Evolutionary conservation across 1,140 invertebrate species (phyloP), one percentile per base, ranked within the genome.

Genomic region (Drosophila chauvacae): DNA sequence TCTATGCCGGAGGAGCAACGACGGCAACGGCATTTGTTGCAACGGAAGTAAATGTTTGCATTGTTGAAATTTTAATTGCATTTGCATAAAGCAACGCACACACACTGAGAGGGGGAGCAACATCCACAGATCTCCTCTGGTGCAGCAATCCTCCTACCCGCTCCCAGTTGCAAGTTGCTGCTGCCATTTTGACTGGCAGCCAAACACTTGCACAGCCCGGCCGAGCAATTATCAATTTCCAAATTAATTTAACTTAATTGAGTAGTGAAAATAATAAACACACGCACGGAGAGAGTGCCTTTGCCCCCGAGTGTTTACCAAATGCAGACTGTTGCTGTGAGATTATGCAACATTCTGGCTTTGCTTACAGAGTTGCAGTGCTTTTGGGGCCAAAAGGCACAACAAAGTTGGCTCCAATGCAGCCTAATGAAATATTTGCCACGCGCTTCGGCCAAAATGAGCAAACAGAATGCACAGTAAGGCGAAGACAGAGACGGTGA

Each of bases 41-140:
- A 84, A 88, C 87, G 88, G 87, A 91, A 87, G 87, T 91, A 91
- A 91, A 91, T 91, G 88, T 91, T 91, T 91, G 88, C 87, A 87
- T 91, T 91, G 87, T 91, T 91, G 83, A 87, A 91, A 91, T 91
- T 91, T 91, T 91, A 91, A 91, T 91, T 91, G 87, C 87, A 91
- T 91, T 91, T 91, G 81, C 87, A 91, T 91, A 91, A 91, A 90
- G 85, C 75, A 73, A 78, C 48, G 73, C 65, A 69, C 23, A 63
- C 76, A 65, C 57, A 48, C 7, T 9, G 30, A 14, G n/a, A 39
- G 48, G 45, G 41, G 28, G 50, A 35, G 60, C 20, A 66, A 16
- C 42, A 33, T 53, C 35, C 60, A 37, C 33, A 37, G 20, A 44
- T 23, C 33, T 37, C 53, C 53, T 37, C 14, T 37, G 14, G 7